phyloP scores from a whole-genome alignment of 2,113 vertebrate genomes.

The Poecile atricapillus region DNA sequence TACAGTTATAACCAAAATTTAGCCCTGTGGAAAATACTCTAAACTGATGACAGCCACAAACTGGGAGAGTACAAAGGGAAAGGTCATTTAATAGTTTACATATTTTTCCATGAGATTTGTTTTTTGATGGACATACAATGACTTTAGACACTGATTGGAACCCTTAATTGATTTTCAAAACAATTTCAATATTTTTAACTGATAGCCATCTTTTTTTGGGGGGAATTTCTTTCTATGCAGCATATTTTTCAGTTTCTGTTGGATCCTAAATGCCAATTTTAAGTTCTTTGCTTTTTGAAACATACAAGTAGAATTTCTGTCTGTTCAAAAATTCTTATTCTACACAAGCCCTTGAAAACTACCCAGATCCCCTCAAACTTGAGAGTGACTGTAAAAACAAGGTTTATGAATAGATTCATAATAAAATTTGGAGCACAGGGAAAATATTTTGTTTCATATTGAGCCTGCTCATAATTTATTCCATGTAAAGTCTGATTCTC shows the following conservation, averaged over 20 bases:
- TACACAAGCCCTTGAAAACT: not conserved
- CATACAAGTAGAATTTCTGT: not conserved
- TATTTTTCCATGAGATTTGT: not conserved
- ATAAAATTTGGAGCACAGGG: not conserved
- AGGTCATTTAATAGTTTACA: not conserved
- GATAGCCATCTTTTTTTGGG: fast-evolving
- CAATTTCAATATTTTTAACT: not conserved
- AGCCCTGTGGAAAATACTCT: not conserved
- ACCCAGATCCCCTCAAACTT: not conserved
- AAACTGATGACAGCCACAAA: not conserved
- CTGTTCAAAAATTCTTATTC: not conserved
- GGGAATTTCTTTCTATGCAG: not conserved
- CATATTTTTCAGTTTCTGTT: not conserved
- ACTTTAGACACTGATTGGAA: not conserved
- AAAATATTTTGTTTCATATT: not conserved
- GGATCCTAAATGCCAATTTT: not conserved
- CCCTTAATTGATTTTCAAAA: not conserved
- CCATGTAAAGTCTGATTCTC: not conserved
- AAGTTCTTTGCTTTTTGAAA: not conserved
- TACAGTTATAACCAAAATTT: not conserved
- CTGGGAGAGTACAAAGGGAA: not conserved
- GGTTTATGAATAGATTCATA: not conserved
- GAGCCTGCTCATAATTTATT: not conserved
- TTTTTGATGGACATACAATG: not conserved
- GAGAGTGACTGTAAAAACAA: not conserved